Evolutionary conservation across 2,113 vertebrate genomes (phyloP).

Genomic region (Salminus brasiliensis): DNA sequence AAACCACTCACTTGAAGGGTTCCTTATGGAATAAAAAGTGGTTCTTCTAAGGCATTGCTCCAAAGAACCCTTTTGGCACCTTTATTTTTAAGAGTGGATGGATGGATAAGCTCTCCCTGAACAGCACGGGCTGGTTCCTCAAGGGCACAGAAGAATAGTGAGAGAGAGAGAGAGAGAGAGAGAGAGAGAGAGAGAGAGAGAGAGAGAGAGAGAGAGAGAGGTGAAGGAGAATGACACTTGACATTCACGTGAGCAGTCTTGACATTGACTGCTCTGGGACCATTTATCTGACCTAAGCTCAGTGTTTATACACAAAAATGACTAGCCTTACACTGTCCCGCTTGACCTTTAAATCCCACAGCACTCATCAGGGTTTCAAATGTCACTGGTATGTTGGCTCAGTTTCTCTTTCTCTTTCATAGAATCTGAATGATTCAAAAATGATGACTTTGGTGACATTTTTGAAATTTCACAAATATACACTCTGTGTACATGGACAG

Average conservation of each 20-base stretch:
- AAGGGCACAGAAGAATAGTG: neutral
- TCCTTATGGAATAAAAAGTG: neutral
- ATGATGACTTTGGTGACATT: too few species aligned
- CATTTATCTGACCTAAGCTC: conserved; percentile 35
- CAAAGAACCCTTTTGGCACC: neutral
- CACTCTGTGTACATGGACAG: too few species aligned
- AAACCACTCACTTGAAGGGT: neutral
- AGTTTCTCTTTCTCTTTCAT: conserved; percentile 33
- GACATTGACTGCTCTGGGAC: neutral
- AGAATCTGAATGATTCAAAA: too few species aligned
- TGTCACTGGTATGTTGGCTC: conserved; percentile 44
- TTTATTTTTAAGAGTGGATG: neutral
- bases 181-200: neutral
- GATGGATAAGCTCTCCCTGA: neutral
- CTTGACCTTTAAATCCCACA: conserved; percentile 39
- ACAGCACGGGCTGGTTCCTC: neutral
- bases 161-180: neutral
- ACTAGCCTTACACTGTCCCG: conserved; percentile 14
- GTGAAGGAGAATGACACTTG: neutral
- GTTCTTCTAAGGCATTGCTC: neutral
- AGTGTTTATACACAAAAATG: conserved; percentile 34
- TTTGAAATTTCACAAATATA: too few species aligned
- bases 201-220: neutral
- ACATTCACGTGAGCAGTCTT: conserved; percentile 8
- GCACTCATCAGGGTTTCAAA: conserved; percentile 53